A percentile compares a stretch with the other conserved stretches of the same genome.
phyloP scores from a whole-genome alignment of 37 sponge, comb jelly and placozoan genomes.

The Ephydatia muelleri region DNA sequence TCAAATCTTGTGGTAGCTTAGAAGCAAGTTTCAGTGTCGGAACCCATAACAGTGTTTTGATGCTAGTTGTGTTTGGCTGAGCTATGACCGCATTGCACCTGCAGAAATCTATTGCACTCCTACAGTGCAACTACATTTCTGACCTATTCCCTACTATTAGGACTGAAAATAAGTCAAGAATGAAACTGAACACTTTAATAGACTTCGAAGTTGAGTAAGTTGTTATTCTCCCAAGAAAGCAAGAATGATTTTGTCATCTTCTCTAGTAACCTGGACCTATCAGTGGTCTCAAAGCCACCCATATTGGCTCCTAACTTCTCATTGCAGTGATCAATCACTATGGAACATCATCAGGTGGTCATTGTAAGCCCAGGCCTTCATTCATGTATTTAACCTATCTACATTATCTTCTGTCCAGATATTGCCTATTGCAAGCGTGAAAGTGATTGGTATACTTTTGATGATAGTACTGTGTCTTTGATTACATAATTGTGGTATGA shows the following conservation, averaged over 20 bases:
- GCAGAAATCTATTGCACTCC: too few species aligned
- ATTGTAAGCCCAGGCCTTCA: constrained; percentile 1
- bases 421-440: not conserved
- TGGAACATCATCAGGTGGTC: not conserved
- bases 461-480: not conserved
- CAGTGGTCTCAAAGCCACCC: not conserved
- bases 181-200: not conserved
- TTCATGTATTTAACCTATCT: not conserved
- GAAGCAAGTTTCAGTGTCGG: not conserved
- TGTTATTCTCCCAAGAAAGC: too few species aligned
- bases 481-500: not conserved
- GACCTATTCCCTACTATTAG: not conserved
- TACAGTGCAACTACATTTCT: too few species aligned
- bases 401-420: not conserved
- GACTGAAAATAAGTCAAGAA: not conserved
- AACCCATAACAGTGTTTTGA: too few species aligned
- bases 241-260: not conserved
- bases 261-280: not conserved
- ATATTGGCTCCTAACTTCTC: not conserved
- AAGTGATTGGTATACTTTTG: not conserved
- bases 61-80: too few species aligned
- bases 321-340: not conserved
- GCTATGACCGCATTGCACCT: too few species aligned
- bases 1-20: not conserved
- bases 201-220: not conserved